These are phyloP conservation scores for Pollachius pollachius DNA, from an alignment of 2,113 vertebrate species.

Conservation along the genomic window DNA sequence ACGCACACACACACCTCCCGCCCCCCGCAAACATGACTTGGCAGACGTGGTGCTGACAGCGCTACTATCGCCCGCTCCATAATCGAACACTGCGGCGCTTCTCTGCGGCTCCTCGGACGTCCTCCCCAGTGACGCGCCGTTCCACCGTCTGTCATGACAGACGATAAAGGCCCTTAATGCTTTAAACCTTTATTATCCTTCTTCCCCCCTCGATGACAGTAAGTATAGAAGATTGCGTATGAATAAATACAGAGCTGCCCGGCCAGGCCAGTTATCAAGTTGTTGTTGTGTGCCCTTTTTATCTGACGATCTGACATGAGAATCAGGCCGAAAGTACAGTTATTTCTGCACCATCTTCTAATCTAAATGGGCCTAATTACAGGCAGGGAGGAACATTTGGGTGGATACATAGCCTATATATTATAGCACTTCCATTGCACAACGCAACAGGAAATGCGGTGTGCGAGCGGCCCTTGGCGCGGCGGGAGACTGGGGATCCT, in stretches of 20 bases:
- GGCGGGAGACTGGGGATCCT: conserved; percentile 19
- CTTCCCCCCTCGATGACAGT: background rate
- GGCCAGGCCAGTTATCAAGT: conserved; percentile 46
- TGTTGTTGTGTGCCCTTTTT: conserved; percentile 36
- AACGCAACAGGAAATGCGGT: conserved; percentile 53
- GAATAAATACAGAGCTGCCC: conserved; percentile 37
- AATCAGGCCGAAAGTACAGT: conserved; percentile 50
- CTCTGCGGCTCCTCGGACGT: conserved; percentile 8
- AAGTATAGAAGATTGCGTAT: background rate
- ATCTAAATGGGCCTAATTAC: conserved; percentile 68
- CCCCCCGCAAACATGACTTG: conserved; percentile 67
- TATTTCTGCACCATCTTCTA: conserved; percentile 58
- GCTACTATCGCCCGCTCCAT: conserved; percentile 46
- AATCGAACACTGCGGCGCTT: conserved; percentile 44
- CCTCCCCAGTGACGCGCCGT: conserved; percentile 24
- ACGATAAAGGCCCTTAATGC: background rate
- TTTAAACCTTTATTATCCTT: background rate
- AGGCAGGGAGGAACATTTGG: conserved; percentile 56
- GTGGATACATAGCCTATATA: conserved; percentile 53
- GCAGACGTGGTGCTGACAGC: conserved; percentile 60
- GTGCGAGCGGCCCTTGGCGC: conserved; percentile 16
- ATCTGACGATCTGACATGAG: conserved; percentile 52
- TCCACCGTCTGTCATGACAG: conserved; percentile 28
- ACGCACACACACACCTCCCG: no score
- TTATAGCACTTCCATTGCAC: conserved; percentile 51